A percentile compares a stretch with the other conserved stretches of the same genome.
Conservation (phyloP, 2,888 invertebrate species). For the Onchidella celtica region DNA sequence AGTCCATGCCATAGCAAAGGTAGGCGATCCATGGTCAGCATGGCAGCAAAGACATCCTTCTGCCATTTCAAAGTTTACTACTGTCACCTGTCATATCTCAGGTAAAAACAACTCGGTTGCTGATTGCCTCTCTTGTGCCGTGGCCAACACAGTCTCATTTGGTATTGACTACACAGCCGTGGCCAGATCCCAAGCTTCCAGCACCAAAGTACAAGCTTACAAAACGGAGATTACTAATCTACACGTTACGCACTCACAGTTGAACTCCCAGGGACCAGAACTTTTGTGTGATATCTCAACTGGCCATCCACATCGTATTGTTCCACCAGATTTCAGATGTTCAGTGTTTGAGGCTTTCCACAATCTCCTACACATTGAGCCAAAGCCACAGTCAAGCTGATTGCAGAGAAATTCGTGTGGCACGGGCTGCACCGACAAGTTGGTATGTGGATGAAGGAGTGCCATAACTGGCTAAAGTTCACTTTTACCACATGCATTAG, state of each 20-base stretch:
- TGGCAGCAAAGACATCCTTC: conserved; percentile 20
- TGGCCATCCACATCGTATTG: background rate
- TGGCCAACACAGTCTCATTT: background rate
- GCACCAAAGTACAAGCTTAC: conserved; percentile 11
- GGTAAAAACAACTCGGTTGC: conserved; percentile 5
- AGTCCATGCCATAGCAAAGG: conserved; percentile 11
- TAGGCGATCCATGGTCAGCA: background rate
- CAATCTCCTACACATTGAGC: conserved; percentile 17
- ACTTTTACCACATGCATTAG: no score
- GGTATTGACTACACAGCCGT: conserved; percentile 32
- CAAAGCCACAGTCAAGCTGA: conserved; percentile 28
- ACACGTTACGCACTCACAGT: background rate
- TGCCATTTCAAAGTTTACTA: background rate
- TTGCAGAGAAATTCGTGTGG: conserved; percentile 25
- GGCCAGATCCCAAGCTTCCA: conserved; percentile 3
- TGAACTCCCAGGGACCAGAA: conserved; percentile 13
- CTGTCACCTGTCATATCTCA: conserved; percentile 16
- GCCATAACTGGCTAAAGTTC: conserved; percentile 23
- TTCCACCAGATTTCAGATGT: conserved; percentile 31
- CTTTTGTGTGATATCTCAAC: conserved; percentile 27
- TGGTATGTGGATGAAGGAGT: conserved; percentile 10
- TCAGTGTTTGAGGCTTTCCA: conserved; percentile 24
- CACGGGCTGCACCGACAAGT: conserved; percentile 7
- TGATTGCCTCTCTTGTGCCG: conserved; percentile 18
- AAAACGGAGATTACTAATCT: conserved; percentile 12